Conservation (phyloP, 2,113 vertebrate genomes). For the Vidua chalybeata region DNA sequence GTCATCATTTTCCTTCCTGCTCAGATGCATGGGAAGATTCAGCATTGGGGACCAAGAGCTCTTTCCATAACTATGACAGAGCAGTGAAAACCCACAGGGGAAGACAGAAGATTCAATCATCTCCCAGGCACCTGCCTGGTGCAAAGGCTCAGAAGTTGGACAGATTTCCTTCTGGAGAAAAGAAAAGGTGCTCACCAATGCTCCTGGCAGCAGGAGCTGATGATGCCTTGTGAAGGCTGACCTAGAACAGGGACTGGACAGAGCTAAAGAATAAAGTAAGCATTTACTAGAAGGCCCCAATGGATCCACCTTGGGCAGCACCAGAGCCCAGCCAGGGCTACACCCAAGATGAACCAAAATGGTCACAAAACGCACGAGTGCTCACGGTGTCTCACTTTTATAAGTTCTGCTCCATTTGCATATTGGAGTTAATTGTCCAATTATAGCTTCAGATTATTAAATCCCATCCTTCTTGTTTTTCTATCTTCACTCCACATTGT, state of each 20-base stretch:
- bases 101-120: not conserved
- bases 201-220: conserved; percentile 25
- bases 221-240: not conserved
- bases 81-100: not conserved
- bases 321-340: not conserved
- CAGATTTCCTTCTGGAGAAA: not conserved
- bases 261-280: not conserved
- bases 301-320: not conserved
- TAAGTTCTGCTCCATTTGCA: not conserved
- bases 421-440: not conserved
- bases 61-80: not conserved
- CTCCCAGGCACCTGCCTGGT: not conserved
- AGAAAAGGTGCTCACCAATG: not conserved
- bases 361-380: accelerated
- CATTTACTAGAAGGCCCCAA: not conserved
- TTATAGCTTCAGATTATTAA: not conserved
- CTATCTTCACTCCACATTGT: not conserved
- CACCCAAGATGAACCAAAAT: not conserved
- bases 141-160: not conserved
- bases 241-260: not conserved
- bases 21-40: not conserved
- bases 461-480: not conserved
- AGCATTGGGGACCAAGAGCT: not conserved
- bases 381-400: accelerated
- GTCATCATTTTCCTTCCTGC: not conserved